A percentile compares a stretch with the other conserved stretches of the same genome.
phyloP scores from a whole-genome alignment of 1,140 invertebrate genomes.

The Thaumatotibia leucotreta region DNA sequence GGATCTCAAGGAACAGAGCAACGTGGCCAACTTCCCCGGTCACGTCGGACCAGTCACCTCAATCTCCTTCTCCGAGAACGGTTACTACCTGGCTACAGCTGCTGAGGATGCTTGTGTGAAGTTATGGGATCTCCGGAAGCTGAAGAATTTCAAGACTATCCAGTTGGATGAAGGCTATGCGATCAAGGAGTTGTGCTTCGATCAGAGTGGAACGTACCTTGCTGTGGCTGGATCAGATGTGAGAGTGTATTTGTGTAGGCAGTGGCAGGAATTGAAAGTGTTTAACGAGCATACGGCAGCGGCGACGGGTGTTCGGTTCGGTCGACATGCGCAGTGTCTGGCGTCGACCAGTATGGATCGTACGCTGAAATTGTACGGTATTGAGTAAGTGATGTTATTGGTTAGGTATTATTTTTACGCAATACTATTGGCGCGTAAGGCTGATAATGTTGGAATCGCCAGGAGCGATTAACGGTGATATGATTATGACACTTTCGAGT shows the following conservation, averaged over 20 bases:
- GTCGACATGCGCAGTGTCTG: conserved; percentile 93
- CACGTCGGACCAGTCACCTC: conserved; percentile 95
- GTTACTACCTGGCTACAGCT: conserved; percentile 98
- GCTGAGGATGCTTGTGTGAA: conserved; percentile 98
- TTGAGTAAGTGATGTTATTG: too few relatives aligned
- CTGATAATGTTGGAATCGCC: too few relatives aligned
- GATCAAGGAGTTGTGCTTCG: conserved; percentile 97
- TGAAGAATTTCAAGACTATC: conserved; percentile 99
- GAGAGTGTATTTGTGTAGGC: conserved; percentile 96
- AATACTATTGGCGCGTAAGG: too few relatives aligned
- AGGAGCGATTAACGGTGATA: too few relatives aligned
- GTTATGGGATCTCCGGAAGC: conserved; percentile 98
- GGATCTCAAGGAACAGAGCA: conserved; percentile 99
- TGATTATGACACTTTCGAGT: too few relatives aligned
- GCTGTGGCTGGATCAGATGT: conserved; percentile 97
- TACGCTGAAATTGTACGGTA: conserved; percentile 95
- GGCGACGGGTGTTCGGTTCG: conserved; percentile 97
- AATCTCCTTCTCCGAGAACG: conserved; percentile 99
- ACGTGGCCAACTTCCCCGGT: conserved; percentile 98
- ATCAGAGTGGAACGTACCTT: conserved; percentile 98
- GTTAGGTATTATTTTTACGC: too few relatives aligned
- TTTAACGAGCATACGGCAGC: conserved; percentile 97
- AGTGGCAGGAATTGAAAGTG: conserved; percentile 97
- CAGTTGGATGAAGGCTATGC: conserved; percentile 94
- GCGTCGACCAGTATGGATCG: conserved; percentile 98